These are phyloP conservation scores for Phrynosoma blainvillii DNA, from an alignment of 2,113 vertebrate genomes.

Conservation along the genomic window DNA sequence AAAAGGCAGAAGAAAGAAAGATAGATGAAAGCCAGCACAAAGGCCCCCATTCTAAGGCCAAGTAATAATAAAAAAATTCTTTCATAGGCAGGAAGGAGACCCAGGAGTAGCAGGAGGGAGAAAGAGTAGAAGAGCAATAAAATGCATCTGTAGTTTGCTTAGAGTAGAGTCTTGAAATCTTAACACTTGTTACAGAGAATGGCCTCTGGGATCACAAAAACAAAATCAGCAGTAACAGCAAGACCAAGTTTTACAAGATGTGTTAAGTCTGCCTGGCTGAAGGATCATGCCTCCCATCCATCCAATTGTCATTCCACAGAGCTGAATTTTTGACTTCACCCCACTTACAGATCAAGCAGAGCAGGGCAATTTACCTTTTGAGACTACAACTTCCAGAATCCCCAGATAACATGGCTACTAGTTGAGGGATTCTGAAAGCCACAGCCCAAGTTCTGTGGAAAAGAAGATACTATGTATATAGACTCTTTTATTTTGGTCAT, in stretches of 20 bases:
- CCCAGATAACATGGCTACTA: too few species aligned
- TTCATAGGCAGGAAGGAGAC: constrained; percentile 27
- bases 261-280: not conserved
- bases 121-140: constrained; percentile 5
- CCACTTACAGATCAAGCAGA: not conserved
- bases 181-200: not conserved
- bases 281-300: not conserved
- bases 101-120: constrained; percentile 14
- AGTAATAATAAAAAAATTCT: constrained; percentile 39
- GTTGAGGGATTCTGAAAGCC: too few species aligned
- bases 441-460: not conserved
- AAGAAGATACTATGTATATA: not conserved
- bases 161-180: not conserved
- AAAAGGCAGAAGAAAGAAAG: not conserved
- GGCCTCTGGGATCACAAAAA: not conserved
- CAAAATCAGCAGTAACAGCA: constrained; percentile 5
- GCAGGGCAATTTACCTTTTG: too few species aligned
- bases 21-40: constrained; percentile 39
- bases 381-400: too few species aligned
- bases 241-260: constrained; percentile 18
- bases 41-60: constrained; percentile 39
- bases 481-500: not conserved
- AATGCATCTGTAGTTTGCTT: fast-evolving
- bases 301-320: not conserved
- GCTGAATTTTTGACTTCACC: not conserved